A percentile compares a stretch with the other conserved stretches of the same genome.
Evolutionary conservation across 1,140 invertebrate species (phyloP).

Genomic region (Acromyrmex heyeri): DNA sequence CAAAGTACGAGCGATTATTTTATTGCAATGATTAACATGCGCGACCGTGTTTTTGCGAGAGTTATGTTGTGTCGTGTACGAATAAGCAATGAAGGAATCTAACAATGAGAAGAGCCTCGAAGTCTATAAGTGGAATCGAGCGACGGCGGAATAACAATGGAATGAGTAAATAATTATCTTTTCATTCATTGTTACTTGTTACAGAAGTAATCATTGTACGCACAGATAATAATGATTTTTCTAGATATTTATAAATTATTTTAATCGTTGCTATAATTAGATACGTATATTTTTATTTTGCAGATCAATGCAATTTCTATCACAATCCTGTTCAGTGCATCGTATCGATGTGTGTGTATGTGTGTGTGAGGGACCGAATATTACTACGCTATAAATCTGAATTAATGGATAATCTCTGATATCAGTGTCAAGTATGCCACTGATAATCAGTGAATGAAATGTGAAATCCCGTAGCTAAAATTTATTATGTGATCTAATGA

Average conservation of each 20-base stretch:
- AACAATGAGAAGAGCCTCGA: background rate
- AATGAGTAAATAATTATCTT: conserved; percentile 8
- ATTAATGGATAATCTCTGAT: too few species aligned
- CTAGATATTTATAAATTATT: background rate
- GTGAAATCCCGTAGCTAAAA: too few species aligned
- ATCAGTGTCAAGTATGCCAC: too few species aligned
- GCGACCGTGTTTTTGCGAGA: conserved; percentile 2
- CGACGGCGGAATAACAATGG: background rate
- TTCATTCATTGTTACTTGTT: background rate
- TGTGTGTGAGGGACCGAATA: background rate
- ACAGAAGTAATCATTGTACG: background rate
- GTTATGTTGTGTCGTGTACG: background rate
- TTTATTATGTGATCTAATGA: too few species aligned
- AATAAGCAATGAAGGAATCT: background rate
- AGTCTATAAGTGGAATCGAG: background rate
- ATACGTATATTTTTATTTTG: background rate
- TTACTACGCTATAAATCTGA: background rate
- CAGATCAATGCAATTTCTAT: background rate
- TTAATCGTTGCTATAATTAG: background rate
- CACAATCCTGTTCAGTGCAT: background rate
- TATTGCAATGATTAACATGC: conserved; percentile 5
- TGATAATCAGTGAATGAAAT: too few species aligned
- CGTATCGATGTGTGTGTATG: background rate
- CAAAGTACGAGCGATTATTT: background rate
- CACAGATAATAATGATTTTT: background rate